Conservation (phyloP, 2,797 vertebrate genomes). For the Streptopelia turtur region DNA sequence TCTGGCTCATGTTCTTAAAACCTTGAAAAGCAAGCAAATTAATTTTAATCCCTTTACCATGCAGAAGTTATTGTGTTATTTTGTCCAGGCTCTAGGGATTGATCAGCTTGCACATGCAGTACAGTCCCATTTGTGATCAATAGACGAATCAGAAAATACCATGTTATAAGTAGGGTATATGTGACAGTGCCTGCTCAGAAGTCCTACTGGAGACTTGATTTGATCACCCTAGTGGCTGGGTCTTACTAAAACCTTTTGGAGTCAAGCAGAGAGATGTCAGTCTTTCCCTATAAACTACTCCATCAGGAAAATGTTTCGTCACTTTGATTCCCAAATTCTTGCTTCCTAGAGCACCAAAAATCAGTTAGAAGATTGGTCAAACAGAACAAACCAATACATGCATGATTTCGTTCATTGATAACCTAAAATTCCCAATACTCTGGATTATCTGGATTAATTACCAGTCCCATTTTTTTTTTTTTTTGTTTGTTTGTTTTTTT, state of each 20-base stretch:
- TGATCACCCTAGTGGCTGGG: neutral
- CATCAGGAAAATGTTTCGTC: neutral
- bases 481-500: too few species aligned
- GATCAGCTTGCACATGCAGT: neutral
- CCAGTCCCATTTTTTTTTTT: neutral
- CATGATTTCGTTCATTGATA: neutral
- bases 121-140: neutral
- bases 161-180: neutral
- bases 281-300: neutral
- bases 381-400: neutral
- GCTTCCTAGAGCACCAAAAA: neutral
- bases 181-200: neutral
- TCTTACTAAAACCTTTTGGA: neutral
- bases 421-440: neutral
- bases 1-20: neutral
- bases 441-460: neutral
- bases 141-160: neutral
- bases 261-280: neutral
- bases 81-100: neutral
- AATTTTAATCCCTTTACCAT: neutral
- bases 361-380: neutral
- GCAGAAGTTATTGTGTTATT: neutral
- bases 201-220: neutral
- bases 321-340: neutral
- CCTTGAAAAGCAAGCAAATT: neutral